Evolutionary conservation across 53 echinoderm and acorn worm genomes (phyloP).

Genomic region (Paracentrotus lividus): DNA sequence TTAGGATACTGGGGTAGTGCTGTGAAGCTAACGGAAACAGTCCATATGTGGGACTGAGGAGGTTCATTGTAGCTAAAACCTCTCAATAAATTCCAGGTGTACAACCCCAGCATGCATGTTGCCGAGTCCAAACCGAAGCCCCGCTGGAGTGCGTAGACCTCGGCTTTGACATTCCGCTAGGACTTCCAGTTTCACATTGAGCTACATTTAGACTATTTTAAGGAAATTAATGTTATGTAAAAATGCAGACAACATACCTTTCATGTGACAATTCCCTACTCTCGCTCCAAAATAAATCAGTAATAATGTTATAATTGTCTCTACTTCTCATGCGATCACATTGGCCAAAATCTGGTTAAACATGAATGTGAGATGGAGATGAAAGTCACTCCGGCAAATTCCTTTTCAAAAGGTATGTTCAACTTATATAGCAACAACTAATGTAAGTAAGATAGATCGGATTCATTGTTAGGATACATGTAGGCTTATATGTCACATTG

Average conservation of each 20-base stretch:
- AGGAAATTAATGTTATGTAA: not conserved
- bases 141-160: conserved; percentile 20
- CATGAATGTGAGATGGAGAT: not conserved
- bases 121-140: not conserved
- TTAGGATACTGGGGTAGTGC: not conserved
- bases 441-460: not conserved
- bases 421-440: not conserved
- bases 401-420: not conserved
- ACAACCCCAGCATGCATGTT: conserved; percentile 11
- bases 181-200: conserved; percentile 45
- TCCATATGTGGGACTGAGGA: conserved; percentile 58
- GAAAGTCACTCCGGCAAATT: not conserved
- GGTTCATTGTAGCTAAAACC: conserved; percentile 45
- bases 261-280: not conserved
- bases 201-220: conserved; percentile 16
- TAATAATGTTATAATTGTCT: not conserved
- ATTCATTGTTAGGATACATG: not conserved
- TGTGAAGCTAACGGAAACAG: conserved; percentile 51
- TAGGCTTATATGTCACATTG: not conserved
- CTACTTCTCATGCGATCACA: not conserved
- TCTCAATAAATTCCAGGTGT: conserved; percentile 66
- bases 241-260: not conserved
- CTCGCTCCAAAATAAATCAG: not conserved
- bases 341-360: not conserved
- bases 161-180: not conserved